Conservation (phyloP, 2,888 invertebrate species). For the Eubasilissa splendida region DNA sequence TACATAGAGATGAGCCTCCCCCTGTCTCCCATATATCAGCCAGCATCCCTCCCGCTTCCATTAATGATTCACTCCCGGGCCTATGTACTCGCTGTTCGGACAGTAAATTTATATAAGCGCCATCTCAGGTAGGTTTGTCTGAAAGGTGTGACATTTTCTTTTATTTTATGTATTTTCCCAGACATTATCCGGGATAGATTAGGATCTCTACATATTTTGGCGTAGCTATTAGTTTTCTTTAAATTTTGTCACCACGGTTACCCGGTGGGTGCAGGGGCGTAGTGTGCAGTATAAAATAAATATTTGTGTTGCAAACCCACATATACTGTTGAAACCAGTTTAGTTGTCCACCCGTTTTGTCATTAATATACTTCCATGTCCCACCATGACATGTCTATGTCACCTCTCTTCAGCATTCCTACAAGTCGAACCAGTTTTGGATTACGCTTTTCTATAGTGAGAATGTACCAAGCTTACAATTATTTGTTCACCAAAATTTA, state of each 20-base stretch:
- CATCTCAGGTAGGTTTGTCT: conserved; percentile 67
- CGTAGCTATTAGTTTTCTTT: conserved; percentile 67
- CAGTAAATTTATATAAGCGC: conserved; percentile 67
- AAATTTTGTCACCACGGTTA: conserved; percentile 44
- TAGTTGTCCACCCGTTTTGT: too few species aligned
- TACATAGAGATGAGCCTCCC: conserved; percentile 27
- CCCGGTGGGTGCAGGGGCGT: conserved; percentile 6
- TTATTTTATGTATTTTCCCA: conserved; percentile 75
- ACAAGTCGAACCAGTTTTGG: too few species aligned
- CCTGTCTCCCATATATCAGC: conserved; percentile 31
- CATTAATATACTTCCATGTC: too few species aligned
- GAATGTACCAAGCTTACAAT: too few species aligned
- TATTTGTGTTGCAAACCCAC: too few species aligned
- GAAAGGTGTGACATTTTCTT: conserved; percentile 71
- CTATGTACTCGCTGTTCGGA: conserved; percentile 26
- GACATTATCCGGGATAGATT: conserved; percentile 75
- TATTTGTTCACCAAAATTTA: too few species aligned
- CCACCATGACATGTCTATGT: too few species aligned
- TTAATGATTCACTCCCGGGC: conserved; percentile 55
- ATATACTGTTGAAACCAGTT: too few species aligned
- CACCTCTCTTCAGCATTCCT: too few species aligned
- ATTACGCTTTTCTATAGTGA: too few species aligned
- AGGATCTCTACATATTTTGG: conserved; percentile 75
- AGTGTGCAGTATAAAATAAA: too few species aligned
- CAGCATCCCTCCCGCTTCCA: conserved; percentile 36